Evolutionary conservation across 2,888 invertebrate species (phyloP).

Genomic region (Morinoia aosen): DNA sequence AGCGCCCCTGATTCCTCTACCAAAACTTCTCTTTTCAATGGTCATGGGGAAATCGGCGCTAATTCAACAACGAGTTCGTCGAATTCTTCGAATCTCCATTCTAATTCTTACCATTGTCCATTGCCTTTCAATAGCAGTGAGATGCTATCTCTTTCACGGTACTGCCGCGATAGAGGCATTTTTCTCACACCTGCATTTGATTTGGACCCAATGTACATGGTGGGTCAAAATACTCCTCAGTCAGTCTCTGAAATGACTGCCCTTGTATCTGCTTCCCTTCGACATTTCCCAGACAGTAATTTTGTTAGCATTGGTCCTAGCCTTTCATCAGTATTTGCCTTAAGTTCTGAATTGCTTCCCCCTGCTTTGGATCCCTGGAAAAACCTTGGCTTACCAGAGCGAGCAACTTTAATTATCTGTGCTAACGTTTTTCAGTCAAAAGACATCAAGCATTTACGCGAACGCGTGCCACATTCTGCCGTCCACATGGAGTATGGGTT

Average conservation of each 20-base stretch:
- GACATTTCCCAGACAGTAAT: slow-evolving; percentile 74
- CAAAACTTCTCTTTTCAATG: not conserved
- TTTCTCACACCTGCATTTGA: slow-evolving; percentile 76
- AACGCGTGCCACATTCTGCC: slow-evolving; percentile 74
- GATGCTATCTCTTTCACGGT: slow-evolving; percentile 75
- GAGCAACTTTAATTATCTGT: slow-evolving; percentile 72
- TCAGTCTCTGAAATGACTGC: slow-evolving; percentile 54
- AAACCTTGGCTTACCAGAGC: slow-evolving; percentile 57
- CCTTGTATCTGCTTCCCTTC: slow-evolving; percentile 75
- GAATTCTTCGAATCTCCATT: slow-evolving; percentile 12
- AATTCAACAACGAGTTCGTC: slow-evolving; percentile 27
- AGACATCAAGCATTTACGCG: slow-evolving; percentile 70
- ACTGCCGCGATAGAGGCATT: slow-evolving; percentile 75
- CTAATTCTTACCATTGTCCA: slow-evolving; percentile 44
- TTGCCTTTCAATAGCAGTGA: slow-evolving; percentile 71
- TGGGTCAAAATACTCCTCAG: slow-evolving; percentile 72
- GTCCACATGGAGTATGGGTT: slow-evolving; percentile 77
- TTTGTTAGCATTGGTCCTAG: slow-evolving; percentile 77
- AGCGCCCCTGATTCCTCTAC: not conserved
- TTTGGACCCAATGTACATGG: slow-evolving; percentile 72
- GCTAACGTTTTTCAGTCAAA: slow-evolving; percentile 69
- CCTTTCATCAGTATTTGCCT: slow-evolving; percentile 74
- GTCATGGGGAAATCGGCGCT: not conserved
- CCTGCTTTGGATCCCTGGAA: slow-evolving; percentile 59
- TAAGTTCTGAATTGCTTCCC: slow-evolving; percentile 71